Evolutionary conservation across 2,113 vertebrate species (phyloP).

Genomic region (Centrocercus urophasianus): DNA sequence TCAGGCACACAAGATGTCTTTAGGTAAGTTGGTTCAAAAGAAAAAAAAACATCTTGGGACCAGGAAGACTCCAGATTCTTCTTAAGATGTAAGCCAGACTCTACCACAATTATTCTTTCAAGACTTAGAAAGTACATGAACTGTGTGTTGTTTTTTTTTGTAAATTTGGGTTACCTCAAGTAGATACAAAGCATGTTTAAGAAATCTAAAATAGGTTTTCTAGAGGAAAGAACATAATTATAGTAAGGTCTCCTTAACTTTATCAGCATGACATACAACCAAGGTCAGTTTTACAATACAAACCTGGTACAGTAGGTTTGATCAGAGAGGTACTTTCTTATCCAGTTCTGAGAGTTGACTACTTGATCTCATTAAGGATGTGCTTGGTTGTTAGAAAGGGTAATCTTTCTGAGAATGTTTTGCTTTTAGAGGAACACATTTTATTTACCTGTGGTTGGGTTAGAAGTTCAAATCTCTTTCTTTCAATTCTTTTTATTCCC

Average conservation of each 20-base stretch:
- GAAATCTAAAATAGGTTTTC: neutral
- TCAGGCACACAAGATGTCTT: neutral
- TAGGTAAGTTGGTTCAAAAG: neutral
- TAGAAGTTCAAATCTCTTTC: slow-evolving; percentile 3
- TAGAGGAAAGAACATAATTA: neutral
- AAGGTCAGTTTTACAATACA: neutral
- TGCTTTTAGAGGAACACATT: slow-evolving; percentile 1
- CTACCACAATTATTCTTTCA: neutral
- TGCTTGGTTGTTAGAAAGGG: neutral
- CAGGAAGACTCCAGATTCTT: neutral
- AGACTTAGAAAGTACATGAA: neutral
- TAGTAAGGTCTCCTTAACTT: neutral
- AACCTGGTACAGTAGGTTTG: neutral
- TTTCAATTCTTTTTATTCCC: neutral
- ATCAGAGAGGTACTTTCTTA: neutral
- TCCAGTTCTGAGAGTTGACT: neutral
- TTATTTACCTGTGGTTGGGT: neutral
- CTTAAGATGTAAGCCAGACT: neutral
- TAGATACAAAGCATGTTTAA: neutral
- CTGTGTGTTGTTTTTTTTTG: neutral
- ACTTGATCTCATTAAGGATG: slow-evolving; percentile 8
- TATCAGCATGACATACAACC: neutral
- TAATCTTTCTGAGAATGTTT: neutral
- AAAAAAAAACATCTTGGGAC: neutral
- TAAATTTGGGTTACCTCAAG: neutral